phyloP scores from a whole-genome alignment of 2,888 invertebrate species.

The Pammene aurita region DNA sequence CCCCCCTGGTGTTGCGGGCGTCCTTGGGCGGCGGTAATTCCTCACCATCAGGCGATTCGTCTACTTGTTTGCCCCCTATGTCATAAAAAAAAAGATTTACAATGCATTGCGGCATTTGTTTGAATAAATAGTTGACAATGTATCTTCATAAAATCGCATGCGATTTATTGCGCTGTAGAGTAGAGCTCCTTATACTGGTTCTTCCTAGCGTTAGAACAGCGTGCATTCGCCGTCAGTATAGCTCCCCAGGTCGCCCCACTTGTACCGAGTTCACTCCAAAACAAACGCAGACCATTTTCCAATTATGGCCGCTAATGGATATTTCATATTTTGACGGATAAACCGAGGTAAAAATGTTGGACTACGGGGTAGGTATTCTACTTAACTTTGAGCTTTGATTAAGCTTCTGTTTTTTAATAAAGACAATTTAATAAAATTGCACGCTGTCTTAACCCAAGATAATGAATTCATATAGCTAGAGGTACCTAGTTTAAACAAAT shows the following conservation, averaged over 20 bases:
- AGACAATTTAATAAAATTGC: background rate
- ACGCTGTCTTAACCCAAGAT: background rate
- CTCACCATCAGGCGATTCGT: no score
- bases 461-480: no score
- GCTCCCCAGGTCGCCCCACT: constrained; percentile 1
- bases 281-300: constrained; percentile 19
- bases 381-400: background rate
- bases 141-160: no score
- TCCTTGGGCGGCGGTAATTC: no score
- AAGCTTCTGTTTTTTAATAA: constrained; percentile 4
- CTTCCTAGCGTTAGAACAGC: background rate
- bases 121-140: no score
- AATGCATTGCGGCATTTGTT: no score
- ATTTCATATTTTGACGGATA: constrained; percentile 7
- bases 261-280: background rate
- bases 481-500: no score
- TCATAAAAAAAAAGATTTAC: no score
- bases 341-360: background rate
- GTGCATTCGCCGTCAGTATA: no score
- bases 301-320: constrained; percentile 26
- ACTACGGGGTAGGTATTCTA: background rate
- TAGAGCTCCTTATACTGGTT: background rate
- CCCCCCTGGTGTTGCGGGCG: no score
- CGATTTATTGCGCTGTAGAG: no score
- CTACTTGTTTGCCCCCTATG: no score